Conservation (phyloP, 1,140 invertebrate species). For the Meloidogyne exigua region DNA sequence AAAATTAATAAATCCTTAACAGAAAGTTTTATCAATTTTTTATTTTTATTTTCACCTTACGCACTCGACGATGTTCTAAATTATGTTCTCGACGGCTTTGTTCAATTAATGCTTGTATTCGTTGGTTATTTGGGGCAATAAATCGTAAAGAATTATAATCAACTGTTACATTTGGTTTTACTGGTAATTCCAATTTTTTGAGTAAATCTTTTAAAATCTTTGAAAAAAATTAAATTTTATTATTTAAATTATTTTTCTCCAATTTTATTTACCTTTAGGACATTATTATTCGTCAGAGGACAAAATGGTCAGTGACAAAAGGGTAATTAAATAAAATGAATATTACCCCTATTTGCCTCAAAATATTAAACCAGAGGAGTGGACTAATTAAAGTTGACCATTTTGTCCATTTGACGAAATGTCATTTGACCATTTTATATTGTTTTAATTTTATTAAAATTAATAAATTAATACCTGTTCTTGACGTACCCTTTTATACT, state of each 20-base stretch:
- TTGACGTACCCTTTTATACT: constrained; percentile 1
- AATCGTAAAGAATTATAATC: constrained; percentile 34
- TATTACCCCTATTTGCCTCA: too few relatives aligned
- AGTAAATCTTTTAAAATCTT: constrained; percentile 48
- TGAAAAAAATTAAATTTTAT: background rate
- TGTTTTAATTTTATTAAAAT: too few relatives aligned
- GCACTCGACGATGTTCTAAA: constrained; percentile 36
- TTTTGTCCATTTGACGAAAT: too few relatives aligned
- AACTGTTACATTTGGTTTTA: constrained; percentile 48
- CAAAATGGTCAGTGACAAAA: too few relatives aligned
- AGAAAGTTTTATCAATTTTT: background rate
- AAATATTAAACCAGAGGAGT: too few relatives aligned
- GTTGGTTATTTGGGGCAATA: constrained; percentile 31
- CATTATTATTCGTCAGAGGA: too few relatives aligned
- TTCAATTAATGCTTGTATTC: constrained; percentile 43
- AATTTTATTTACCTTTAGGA: too few relatives aligned
- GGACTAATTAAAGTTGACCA: too few relatives aligned
- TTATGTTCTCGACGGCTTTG: constrained; percentile 35
- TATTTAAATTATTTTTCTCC: too few relatives aligned
- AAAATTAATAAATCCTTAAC: background rate
- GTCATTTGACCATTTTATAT: too few relatives aligned
- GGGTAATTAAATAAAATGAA: too few relatives aligned
- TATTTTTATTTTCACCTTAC: constrained; percentile 26
- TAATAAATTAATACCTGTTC: background rate
- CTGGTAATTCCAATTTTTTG: constrained; percentile 43